Conservation (phyloP, 37 sponge, comb jelly and placozoan species). For the Oscarella lobularis region DNA sequence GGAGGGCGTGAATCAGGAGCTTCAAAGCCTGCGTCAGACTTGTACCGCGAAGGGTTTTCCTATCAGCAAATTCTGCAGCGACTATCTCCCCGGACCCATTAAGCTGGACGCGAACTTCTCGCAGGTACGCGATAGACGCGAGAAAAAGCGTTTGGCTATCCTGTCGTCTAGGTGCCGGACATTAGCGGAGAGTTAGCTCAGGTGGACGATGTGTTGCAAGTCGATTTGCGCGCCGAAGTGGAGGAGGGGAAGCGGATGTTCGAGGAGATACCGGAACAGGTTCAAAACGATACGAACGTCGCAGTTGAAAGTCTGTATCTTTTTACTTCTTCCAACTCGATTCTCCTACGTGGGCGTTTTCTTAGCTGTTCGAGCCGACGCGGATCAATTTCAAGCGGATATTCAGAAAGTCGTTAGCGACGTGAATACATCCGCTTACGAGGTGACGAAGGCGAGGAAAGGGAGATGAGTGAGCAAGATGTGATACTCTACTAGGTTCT, state of each 20-base stretch:
- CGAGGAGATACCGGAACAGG: neutral
- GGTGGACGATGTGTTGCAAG: neutral
- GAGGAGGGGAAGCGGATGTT: neutral
- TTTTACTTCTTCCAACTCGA: too few species aligned
- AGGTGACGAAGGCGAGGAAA: neutral
- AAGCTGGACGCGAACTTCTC: neutral
- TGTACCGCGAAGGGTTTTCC: neutral
- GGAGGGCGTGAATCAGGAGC: neutral
- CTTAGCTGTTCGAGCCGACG: too few species aligned
- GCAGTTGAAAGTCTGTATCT: too few species aligned
- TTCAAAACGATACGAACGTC: neutral
- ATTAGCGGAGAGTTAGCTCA: neutral
- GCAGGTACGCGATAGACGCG: neutral
- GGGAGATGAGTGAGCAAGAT: too few species aligned
- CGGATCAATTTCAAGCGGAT: neutral
- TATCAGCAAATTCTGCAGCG: neutral
- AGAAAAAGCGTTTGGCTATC: neutral
- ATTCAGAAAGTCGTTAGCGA: neutral
- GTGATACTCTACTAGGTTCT: too few species aligned
- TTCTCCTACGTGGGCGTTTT: too few species aligned
- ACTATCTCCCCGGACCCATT: too few species aligned
- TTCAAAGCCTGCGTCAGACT: neutral
- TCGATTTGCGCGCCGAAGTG: neutral
- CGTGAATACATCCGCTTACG: neutral
- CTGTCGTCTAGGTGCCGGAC: neutral